phyloP scores from a whole-genome alignment of 2,888 invertebrate genomes.

The Xestia sexstrigata region DNA sequence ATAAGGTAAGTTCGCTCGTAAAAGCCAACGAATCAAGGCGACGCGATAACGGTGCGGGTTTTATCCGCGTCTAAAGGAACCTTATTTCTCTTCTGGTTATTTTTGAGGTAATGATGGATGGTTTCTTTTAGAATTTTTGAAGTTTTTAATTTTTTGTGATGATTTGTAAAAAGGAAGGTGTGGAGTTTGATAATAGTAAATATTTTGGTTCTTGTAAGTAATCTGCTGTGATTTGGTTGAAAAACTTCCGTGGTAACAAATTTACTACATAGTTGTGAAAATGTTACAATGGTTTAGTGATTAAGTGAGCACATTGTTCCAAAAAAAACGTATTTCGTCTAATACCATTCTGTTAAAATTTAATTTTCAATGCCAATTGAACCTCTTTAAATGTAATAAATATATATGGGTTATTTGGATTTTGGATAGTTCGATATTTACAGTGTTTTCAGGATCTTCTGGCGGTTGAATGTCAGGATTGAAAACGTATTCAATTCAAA shows the following conservation, averaged over 20 bases:
- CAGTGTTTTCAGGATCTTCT: no score
- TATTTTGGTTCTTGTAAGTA: background rate
- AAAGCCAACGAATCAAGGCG: slow-evolving; percentile 68
- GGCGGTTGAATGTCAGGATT: background rate
- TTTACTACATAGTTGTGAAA: background rate
- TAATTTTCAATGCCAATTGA: background rate
- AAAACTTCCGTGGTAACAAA: background rate
- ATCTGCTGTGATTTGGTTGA: background rate
- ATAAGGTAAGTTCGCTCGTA: slow-evolving; percentile 67
- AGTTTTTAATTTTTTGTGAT: slow-evolving; percentile 16
- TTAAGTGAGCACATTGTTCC: background rate
- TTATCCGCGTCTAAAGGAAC: slow-evolving; percentile 53
- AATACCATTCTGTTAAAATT: background rate
- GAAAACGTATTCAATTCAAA: background rate
- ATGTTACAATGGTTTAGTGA: no score
- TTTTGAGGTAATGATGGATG: slow-evolving; percentile 56
- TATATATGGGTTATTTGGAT: background rate
- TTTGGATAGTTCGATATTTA: background rate
- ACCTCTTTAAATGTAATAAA: background rate
- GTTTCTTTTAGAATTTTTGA: slow-evolving; percentile 21
- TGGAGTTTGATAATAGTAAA: background rate
- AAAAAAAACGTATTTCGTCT: background rate
- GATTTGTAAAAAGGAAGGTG: background rate
- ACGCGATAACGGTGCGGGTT: slow-evolving; percentile 60
- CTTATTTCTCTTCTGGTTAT: slow-evolving; percentile 57